These are phyloP conservation scores for Collichthys lucidus DNA, from an alignment of 2,113 vertebrate genomes.

Conservation along the genomic window DNA sequence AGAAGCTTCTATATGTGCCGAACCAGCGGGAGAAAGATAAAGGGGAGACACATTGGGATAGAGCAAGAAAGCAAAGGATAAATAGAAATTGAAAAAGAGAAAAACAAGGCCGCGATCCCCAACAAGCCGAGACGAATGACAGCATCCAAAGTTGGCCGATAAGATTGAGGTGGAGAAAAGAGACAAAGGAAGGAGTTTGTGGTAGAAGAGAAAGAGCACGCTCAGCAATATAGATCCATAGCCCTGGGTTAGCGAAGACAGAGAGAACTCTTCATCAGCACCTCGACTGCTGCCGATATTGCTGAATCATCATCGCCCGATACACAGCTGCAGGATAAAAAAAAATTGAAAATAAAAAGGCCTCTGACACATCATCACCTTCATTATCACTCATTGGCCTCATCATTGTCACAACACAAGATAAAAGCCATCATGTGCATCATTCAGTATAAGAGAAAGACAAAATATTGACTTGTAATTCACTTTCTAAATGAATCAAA, in stretches of 20 bases:
- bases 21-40: constrained; percentile 40
- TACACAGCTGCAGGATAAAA: constrained; percentile 58
- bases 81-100: constrained; percentile 28
- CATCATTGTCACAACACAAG: constrained; percentile 21
- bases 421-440: constrained; percentile 10
- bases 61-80: constrained; percentile 15
- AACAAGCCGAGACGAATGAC: constrained; percentile 50
- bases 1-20: constrained; percentile 21
- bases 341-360: constrained; percentile 23
- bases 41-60: constrained; percentile 32
- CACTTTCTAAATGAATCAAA: constrained; percentile 55
- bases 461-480: constrained; percentile 38
- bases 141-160: constrained; percentile 45
- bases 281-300: constrained; percentile 71
- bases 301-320: constrained; percentile 75
- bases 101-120: constrained; percentile 31
- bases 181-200: constrained; percentile 73
- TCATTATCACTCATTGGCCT: constrained; percentile 45
- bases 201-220: constrained; percentile 61
- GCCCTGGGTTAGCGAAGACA: constrained; percentile 77
- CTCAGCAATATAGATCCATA: constrained; percentile 83
- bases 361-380: constrained; percentile 43
- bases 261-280: constrained; percentile 80
- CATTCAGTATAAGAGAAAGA: constrained; percentile 1
- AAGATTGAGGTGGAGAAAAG: constrained; percentile 52